A percentile compares a stretch with the other conserved stretches of the same genome.
Conservation (phyloP, 1,140 invertebrate species). For the Pachypsylla venusta region DNA sequence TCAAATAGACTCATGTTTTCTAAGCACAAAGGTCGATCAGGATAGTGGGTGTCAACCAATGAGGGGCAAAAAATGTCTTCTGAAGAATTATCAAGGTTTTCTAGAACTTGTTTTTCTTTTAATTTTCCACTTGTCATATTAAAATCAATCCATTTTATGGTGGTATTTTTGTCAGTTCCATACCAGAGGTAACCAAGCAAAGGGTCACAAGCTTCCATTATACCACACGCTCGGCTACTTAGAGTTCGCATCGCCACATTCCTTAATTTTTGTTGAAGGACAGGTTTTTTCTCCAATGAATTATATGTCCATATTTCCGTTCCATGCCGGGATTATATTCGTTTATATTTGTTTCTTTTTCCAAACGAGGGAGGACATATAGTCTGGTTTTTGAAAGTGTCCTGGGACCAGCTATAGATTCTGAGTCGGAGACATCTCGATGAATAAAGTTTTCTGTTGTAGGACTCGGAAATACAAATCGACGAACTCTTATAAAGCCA, state of each 20-base stretch:
- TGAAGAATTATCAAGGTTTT: conserved; percentile 20
- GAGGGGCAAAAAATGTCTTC: conserved; percentile 23
- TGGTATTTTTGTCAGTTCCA: conserved; percentile 22
- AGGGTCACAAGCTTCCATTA: conserved; percentile 21
- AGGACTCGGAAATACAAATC: background rate
- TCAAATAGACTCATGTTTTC: conserved; percentile 21
- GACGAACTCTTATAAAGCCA: background rate
- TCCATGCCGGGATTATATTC: background rate
- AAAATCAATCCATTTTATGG: conserved; percentile 24
- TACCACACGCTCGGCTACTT: conserved; percentile 21
- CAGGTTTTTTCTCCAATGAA: background rate
- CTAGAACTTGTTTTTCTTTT: conserved; percentile 20
- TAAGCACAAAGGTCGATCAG: conserved; percentile 21
- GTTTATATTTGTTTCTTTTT: background rate
- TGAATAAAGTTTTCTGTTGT: background rate
- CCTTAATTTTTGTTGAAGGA: conserved; percentile 16
- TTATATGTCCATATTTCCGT: background rate
- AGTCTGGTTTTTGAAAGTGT: background rate
- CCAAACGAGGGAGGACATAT: background rate
- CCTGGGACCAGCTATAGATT: background rate
- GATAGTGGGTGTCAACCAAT: conserved; percentile 24
- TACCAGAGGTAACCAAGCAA: conserved; percentile 19
- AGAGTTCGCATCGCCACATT: conserved; percentile 21
- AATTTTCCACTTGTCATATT: conserved; percentile 19
- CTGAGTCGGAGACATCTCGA: background rate